These are phyloP conservation scores for Notodonta ziczac DNA, from an alignment of 2,888 invertebrate species.

Conservation along the genomic window DNA sequence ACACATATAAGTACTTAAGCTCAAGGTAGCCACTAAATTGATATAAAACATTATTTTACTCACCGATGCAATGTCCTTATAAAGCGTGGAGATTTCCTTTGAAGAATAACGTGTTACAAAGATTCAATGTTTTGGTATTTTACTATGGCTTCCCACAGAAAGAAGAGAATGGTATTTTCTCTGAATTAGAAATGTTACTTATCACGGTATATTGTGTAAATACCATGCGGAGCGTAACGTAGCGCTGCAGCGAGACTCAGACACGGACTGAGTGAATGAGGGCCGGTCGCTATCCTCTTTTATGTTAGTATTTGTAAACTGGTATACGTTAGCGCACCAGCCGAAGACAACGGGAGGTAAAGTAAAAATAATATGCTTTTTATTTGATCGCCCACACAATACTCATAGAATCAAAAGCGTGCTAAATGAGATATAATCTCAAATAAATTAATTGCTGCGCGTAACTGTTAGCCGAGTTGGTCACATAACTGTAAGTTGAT, in stretches of 20 bases:
- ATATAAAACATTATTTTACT: constrained; percentile 18
- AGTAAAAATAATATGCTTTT: constrained; percentile 52
- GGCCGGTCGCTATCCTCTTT: constrained; percentile 76
- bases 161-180: constrained; percentile 15
- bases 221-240: constrained; percentile 49
- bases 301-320: constrained; percentile 75
- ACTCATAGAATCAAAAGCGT: constrained; percentile 36
- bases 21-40: no score
- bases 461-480: constrained; percentile 44
- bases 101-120: neutral
- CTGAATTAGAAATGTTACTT: constrained; percentile 19
- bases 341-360: constrained; percentile 57
- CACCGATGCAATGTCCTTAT: constrained; percentile 24
- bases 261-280: constrained; percentile 73
- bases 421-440: constrained; percentile 49
- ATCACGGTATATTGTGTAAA: constrained; percentile 28
- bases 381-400: constrained; percentile 52
- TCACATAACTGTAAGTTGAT: constrained; percentile 43
- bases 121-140: neutral
- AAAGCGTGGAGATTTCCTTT: constrained; percentile 11
- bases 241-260: constrained; percentile 53
- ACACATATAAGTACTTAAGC: no score
- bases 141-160: constrained; percentile 20
- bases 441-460: constrained; percentile 44
- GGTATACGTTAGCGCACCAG: constrained; percentile 63